Base-by-base conservation (phyloP, 1,140 invertebrate species). In the Aplysia californica region DNA sequence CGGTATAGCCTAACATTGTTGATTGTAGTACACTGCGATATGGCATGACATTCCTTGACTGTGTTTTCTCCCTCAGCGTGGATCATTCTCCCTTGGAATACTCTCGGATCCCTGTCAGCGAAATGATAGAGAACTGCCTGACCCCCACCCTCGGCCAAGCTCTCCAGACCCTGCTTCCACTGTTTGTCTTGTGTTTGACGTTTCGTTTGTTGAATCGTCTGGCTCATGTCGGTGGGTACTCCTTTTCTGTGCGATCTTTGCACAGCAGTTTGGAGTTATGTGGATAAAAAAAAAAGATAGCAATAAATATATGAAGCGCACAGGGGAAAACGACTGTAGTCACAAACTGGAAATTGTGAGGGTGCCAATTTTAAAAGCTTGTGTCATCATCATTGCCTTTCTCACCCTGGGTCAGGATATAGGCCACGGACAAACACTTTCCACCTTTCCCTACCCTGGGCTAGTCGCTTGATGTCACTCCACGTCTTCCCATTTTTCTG, bases 81-180 rank as follows among this genome's bases (percentile, higher is more conserved):
- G n/a, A 2, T 18, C 23, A n/a, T 20, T 20, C 70, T 10, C 55
- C 70, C 18, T 26, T 74, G 26, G 76, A 79, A 26, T 78, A 80
- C 31, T 35, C 35, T 15, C 80, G 81, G 15, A 72, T 80, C 29
- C 72, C 80, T 20, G 39, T 83, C 1, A 65, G n/a, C 26, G 79
- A 85, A 21, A 74, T 86, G 21, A 35, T 74, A 15, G 75, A 82
- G 15, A 84, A 81, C 39, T 86, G 85, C 71, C 44, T 86, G 15
- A 33, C 81, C 0, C 85, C 85, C 26, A 83, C 80, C 10, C 23
- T 79, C 38, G 56, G 69, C 33, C 80, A 81, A 58, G 76, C 81
- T 4, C 38, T 77, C 31, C 70, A 80, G 33, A 78, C 76, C 38
- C 21, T 83, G 4, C 35, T 82, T 21, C 29, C 61, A 1, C 59